These are phyloP conservation scores for Trichogramma pretiosum DNA, from an alignment of 1,140 invertebrate genomes.

Conservation along the genomic window DNA sequence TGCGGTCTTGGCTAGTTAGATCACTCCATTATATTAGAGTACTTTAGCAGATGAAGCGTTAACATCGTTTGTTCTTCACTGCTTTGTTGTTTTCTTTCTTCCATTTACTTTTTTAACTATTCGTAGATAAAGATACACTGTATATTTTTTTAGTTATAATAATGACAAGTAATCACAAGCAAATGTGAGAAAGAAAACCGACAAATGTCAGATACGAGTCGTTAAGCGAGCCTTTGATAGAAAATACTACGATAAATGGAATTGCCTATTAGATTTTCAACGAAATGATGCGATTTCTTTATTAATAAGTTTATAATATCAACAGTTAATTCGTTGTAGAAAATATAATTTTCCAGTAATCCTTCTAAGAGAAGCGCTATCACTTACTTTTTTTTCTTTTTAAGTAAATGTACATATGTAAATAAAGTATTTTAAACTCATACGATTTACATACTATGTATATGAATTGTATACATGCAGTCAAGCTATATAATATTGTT, in stretches of 20 bases:
- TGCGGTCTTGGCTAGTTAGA: too few species aligned
- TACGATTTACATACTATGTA: constrained; percentile 36
- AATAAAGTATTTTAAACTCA: constrained; percentile 38
- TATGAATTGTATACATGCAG: constrained; percentile 37
- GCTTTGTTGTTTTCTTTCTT: constrained; percentile 9
- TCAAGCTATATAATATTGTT: constrained; percentile 30
- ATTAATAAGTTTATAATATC: constrained; percentile 12
- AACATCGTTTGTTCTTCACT: too few species aligned
- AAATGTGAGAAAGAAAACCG: constrained; percentile 4
- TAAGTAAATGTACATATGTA: constrained; percentile 42
- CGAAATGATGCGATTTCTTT: constrained; percentile 10
- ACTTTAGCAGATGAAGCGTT: too few species aligned
- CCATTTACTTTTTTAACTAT: constrained; percentile 8
- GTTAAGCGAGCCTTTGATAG: constrained; percentile 15
- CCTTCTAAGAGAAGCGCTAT: constrained; percentile 16
- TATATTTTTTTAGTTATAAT: constrained; percentile 15
- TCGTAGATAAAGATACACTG: constrained; percentile 13
- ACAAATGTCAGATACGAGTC: constrained; percentile 6
- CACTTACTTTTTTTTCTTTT: constrained; percentile 16
- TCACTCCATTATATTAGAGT: too few species aligned
- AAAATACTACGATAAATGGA: constrained; percentile 8
- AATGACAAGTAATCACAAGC: constrained; percentile 1
- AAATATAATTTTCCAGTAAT: constrained; percentile 12
- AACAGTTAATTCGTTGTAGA: constrained; percentile 8
- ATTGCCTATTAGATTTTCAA: constrained; percentile 14